Base-by-base conservation (phyloP, 2,113 vertebrate genomes). In the Trichomycterus rosablanca region DNA sequence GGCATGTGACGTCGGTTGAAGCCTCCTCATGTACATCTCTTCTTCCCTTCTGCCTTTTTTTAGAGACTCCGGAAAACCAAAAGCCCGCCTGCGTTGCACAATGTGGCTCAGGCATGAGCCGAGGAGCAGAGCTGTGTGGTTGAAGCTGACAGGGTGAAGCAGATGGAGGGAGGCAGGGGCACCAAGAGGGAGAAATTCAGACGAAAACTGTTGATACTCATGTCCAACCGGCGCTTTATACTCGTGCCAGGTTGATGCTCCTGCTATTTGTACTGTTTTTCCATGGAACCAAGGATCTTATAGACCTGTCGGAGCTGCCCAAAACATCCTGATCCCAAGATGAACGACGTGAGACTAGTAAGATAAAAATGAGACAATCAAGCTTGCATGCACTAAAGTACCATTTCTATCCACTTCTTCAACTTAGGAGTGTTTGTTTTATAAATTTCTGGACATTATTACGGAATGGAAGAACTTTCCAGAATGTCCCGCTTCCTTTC, bases 51-150 rank as follows among this genome's bases (percentile, higher is more conserved):
- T 73, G 68, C 68, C 48, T 62, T 67, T 66, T 78, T 78, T 75
- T 59, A 64, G 56, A 61, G 55, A 74, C 62, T 84, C 84, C 83
- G 84, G 83, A 86, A 86, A 86, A 84, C 83, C 83, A 84, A 59
- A 81, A 81, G 77, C 83, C n/a, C 72, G 81, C 78, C 76, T 84
- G 77, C 70, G 67, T 86, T 86, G 83, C 84, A 83, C 79, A 84
- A 86, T 75, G 71, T 55, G 74, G 70, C 73, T 77, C 74, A 70
- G 72, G 55, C 58, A 53, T 59, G 61, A 61, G 66, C 72, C 62
- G 61, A 58, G 63, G 57, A 73, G 67, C 65, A 63, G 58, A 72
- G 54, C 62, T 58, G 61, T 76, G 77, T 79, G 77, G 74, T 73
- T 73, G 73, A 69, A 66, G 7, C 32, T 74, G 77, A 74, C 64